Conservation (phyloP, 2,797 vertebrate species). For the Nyctibius grandis region DNA sequence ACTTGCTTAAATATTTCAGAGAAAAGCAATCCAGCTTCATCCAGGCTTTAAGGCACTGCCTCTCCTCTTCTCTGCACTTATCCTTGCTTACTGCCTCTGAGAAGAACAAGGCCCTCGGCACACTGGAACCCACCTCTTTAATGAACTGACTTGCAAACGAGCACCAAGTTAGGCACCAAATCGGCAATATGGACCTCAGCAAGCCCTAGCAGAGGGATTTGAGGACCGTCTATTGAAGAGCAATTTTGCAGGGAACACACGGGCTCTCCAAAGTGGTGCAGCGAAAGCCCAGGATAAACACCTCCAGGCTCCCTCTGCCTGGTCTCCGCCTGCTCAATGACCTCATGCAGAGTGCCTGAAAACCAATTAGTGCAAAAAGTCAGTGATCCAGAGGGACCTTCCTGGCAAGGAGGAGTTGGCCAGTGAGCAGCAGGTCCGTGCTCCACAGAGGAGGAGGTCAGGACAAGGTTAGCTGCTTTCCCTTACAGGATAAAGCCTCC, state of each 20-base stretch:
- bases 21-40: slow-evolving; percentile 25
- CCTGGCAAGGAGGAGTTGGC: background rate
- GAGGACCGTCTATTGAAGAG: background rate
- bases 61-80: background rate
- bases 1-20: slow-evolving; percentile 47
- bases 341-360: background rate
- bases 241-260: background rate
- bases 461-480: background rate
- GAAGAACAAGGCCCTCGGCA: background rate
- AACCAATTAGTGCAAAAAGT: background rate
- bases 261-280: background rate
- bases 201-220: background rate
- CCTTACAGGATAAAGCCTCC: background rate
- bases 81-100: background rate
- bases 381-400: background rate
- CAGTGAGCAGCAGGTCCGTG: background rate
- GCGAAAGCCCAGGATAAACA: background rate
- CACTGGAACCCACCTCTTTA: background rate
- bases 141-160: rapidly evolving
- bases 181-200: background rate
- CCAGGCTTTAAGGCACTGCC: background rate
- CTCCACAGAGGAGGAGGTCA: background rate
- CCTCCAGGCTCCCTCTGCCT: background rate
- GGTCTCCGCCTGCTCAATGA: background rate
- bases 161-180: background rate